Base-by-base conservation (phyloP, 1,140 invertebrate species). In the Potamilus streckersoni region DNA sequence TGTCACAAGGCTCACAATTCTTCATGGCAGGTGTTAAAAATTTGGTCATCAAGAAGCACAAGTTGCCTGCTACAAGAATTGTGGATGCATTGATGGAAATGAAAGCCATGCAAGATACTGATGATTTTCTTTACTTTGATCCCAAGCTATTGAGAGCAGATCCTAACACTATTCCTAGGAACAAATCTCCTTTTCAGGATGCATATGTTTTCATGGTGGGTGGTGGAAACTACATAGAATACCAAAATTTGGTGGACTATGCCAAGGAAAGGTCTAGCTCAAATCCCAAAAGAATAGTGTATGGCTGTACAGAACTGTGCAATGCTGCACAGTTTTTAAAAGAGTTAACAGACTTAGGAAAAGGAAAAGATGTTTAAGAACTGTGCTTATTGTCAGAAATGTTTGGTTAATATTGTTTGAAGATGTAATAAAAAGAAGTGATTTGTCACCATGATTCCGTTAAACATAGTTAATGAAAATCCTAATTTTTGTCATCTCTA, bases 1-100 rank as follows among this genome's bases (percentile, higher is more conserved):
- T 99, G 84, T 96, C 95, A 12, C 97, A 98, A 89, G 97, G 97
- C 49, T 99, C 97, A 2, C 97, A 96, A 65, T 98, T 99, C 91
- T 97, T 99, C 0, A 99, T 99, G 97, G 98, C 99, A 91, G 98
- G 98, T 59, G 98, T 99, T 1, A 99, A 99, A 90, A 99, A 99
- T 92, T 92, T 99, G 76, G 98, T 99, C 57, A 95, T 99, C 13
- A 99, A 99, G 89, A 94, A 95, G 91, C 97, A 99, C 91, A 97
- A 96, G 92, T 91, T 98, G 58, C 96, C 96, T 5, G 93, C 97
- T 1, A 98, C 96, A 3, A 93, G 95, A 90, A 95, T 98, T 79
- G 95, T 97, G 2, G 96, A 98, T 84, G 94, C 96, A 82, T 90
- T 98, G 56, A 96, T 98, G 92, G 96, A 98, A 83, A 71, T 95